Percentiles rank a stretch among this genome's conserved stretches.
Conservation (phyloP, 2,797 vertebrate genomes). For the Aeoliscus strigatus region DNA sequence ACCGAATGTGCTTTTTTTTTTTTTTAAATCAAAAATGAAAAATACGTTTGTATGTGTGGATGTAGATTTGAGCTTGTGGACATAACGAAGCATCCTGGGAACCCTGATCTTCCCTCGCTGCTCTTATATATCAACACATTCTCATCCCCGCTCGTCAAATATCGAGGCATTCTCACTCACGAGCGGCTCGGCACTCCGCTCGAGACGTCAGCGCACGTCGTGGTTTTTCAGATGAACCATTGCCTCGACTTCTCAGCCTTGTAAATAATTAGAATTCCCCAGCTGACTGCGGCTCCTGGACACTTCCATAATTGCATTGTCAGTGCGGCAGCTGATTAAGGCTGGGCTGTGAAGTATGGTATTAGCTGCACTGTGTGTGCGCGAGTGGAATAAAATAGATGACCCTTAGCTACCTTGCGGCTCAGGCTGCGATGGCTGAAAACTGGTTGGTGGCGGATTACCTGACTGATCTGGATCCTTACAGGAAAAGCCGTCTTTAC, state of each 20-base stretch:
- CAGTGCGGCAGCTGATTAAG: constrained; percentile 69
- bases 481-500: constrained; percentile 4
- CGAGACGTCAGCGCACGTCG: no score
- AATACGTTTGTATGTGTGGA: no score
- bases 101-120: no score
- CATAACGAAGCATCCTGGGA: no score
- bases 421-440: neutral
- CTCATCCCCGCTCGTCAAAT: no score
- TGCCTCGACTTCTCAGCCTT: constrained; percentile 41
- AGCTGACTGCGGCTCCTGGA: constrained; percentile 57
- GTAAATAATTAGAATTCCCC: constrained; percentile 73
- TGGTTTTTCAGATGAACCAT: constrained; percentile 43
- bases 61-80: no score
- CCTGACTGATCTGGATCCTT: constrained; percentile 4
- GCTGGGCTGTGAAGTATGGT: constrained; percentile 65
- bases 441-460: constrained; percentile 10
- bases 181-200: no score
- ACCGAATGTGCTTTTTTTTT: no score
- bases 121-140: no score
- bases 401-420: constrained; percentile 38
- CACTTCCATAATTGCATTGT: constrained; percentile 79
- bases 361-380: constrained; percentile 57
- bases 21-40: no score
- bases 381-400: constrained; percentile 51
- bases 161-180: no score